Conservation (phyloP, 1,140 invertebrate species). For the Drosophila equinoxialis region DNA sequence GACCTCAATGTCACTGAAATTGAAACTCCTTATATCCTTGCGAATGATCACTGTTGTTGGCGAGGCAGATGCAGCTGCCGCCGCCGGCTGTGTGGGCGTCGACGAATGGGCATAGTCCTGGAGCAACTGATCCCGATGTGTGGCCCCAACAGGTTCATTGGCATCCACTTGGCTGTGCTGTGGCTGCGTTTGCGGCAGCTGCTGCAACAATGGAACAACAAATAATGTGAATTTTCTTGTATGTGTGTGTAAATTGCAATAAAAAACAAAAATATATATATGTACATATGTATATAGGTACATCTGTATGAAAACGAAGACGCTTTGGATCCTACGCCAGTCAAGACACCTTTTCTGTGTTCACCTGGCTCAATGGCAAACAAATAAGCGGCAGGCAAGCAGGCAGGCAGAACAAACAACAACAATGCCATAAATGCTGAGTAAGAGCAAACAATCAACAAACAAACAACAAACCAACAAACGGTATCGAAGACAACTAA, state of each 20-base stretch:
- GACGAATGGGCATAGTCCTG: conserved; percentile 54
- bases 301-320: conserved; percentile 53
- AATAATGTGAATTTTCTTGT: conserved; percentile 70
- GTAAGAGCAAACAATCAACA: conserved; percentile 68
- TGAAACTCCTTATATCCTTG: conserved; percentile 82
- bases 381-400: conserved; percentile 59
- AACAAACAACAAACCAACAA: conserved; percentile 26
- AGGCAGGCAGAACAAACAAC: conserved; percentile 51
- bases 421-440: conserved; percentile 70
- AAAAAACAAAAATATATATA: neutral
- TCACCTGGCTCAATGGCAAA: conserved; percentile 63
- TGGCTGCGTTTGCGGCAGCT: conserved; percentile 22
- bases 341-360: conserved; percentile 60
- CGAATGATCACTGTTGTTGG: conserved; percentile 68
- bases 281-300: too few species aligned
- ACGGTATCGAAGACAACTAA: conserved; percentile 44
- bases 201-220: conserved; percentile 3
- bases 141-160: conserved; percentile 62
- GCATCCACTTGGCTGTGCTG: conserved; percentile 54
- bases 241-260: conserved; percentile 72
- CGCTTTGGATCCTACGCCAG: conserved; percentile 32
- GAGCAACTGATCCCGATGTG: conserved; percentile 49
- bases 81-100: conserved; percentile 51
- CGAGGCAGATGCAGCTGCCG: conserved; percentile 42
- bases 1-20: conserved; percentile 80